These are phyloP conservation scores for Notechis scutatus DNA, from an alignment of 2,113 vertebrate genomes.

Conservation along the genomic window DNA sequence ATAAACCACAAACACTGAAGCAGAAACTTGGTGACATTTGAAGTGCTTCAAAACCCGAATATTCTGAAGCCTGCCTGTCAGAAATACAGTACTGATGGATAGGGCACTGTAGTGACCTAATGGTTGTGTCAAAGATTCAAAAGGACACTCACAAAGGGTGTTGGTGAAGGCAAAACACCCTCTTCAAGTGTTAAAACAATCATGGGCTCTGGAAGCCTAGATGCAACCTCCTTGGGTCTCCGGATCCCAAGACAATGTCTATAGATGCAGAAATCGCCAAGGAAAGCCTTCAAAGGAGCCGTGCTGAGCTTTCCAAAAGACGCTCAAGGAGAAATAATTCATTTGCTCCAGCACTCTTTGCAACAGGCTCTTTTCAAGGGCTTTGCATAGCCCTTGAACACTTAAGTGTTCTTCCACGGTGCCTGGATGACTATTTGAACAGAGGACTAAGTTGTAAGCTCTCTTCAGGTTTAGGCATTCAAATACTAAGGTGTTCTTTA, in stretches of 20 bases:
- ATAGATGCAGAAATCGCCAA: not conserved
- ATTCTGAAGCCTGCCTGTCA: not conserved
- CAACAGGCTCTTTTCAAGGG: not conserved
- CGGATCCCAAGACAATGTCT: not conserved
- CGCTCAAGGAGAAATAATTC: not conserved
- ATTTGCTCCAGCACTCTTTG: not conserved
- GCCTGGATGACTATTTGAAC: not conserved
- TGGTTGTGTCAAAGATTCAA: not conserved
- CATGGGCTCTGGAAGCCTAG: not conserved
- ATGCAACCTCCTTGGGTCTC: not conserved
- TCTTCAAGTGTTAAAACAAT: not conserved
- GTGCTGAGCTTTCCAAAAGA: not conserved
- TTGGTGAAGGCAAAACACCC: not conserved
- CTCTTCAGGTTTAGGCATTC: not conserved
- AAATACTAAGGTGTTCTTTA: not conserved
- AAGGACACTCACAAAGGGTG: not conserved
- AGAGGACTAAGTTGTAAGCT: not conserved
- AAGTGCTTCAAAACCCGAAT: not conserved
- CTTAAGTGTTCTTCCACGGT: not conserved
- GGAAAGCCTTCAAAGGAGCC: not conserved
- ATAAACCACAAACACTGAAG: not conserved
- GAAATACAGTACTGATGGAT: not conserved
- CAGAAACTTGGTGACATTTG: not conserved
- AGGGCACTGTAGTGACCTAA: not conserved
- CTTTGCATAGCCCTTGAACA: not conserved